Evolutionary conservation across 1,140 invertebrate species (phyloP).

Genomic region (Bombus haemorrhoidalis): DNA sequence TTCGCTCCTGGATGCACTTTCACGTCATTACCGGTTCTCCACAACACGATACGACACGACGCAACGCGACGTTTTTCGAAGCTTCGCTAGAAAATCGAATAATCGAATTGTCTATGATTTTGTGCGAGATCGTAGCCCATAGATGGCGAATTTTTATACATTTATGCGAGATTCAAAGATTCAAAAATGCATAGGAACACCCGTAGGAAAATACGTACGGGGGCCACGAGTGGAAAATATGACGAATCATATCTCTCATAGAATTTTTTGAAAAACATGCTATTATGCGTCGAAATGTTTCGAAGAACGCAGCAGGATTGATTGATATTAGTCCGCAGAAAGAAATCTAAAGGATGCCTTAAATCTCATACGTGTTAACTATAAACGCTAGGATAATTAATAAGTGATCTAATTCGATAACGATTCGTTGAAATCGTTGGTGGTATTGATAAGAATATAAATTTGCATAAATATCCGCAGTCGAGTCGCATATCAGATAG

Average conservation of each 20-base stretch:
- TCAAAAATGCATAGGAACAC: background rate
- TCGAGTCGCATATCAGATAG: too few relatives aligned
- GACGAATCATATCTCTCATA: background rate
- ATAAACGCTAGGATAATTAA: background rate
- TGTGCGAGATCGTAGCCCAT: background rate
- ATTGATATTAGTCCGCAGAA: rapidly evolving
- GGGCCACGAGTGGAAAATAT: background rate
- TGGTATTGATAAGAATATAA: background rate
- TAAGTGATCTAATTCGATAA: too few relatives aligned
- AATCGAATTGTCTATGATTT: background rate
- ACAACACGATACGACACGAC: conserved; percentile 38
- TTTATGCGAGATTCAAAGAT: background rate
- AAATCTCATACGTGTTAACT: background rate
- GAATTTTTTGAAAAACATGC: background rate
- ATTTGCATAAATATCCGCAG: background rate
- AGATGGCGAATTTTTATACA: background rate
- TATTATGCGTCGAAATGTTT: background rate
- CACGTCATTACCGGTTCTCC: conserved; percentile 74
- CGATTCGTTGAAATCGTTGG: too few relatives aligned
- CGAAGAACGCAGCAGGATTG: background rate
- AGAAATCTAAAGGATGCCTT: too few relatives aligned
- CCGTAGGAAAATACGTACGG: background rate
- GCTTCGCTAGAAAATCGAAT: background rate
- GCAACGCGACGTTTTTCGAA: conserved; percentile 33
- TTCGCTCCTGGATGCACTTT: conserved; percentile 76